These are phyloP conservation scores for Thunnus maccoyii DNA, from an alignment of 2,113 vertebrate species.

Conservation along the genomic window DNA sequence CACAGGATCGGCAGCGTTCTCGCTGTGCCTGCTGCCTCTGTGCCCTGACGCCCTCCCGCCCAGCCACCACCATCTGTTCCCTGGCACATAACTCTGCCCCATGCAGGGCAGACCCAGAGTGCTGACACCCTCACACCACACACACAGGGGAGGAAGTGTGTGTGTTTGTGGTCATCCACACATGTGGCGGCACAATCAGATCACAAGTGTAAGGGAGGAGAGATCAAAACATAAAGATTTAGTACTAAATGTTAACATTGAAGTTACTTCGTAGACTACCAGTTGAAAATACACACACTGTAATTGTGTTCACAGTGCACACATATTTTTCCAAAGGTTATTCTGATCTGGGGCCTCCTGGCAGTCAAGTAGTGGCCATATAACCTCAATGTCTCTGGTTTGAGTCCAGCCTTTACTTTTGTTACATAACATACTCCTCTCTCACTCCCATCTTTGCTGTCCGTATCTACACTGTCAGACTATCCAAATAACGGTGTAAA, in stretches of 20 bases:
- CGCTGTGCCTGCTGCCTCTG: conserved; percentile 51
- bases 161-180: conserved; percentile 19
- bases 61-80: conserved; percentile 80
- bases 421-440: no score
- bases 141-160: conserved; percentile 30
- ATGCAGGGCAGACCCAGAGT: conserved; percentile 61
- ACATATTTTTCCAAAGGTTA: no score
- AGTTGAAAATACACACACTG: no score
- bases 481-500: no score
- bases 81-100: conserved; percentile 69
- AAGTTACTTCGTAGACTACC: not conserved
- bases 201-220: not conserved
- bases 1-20: conserved; percentile 52
- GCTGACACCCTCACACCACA: conserved; percentile 77
- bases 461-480: no score
- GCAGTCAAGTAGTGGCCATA: no score
- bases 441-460: no score
- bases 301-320: no score
- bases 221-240: not conserved
- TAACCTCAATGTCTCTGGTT: no score
- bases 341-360: no score
- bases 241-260: not conserved
- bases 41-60: conserved; percentile 61
- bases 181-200: conserved; percentile 10
- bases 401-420: no score